These are phyloP conservation scores for Trissolcus japonicus DNA, from an alignment of 2,888 invertebrate genomes.

Conservation along the genomic window DNA sequence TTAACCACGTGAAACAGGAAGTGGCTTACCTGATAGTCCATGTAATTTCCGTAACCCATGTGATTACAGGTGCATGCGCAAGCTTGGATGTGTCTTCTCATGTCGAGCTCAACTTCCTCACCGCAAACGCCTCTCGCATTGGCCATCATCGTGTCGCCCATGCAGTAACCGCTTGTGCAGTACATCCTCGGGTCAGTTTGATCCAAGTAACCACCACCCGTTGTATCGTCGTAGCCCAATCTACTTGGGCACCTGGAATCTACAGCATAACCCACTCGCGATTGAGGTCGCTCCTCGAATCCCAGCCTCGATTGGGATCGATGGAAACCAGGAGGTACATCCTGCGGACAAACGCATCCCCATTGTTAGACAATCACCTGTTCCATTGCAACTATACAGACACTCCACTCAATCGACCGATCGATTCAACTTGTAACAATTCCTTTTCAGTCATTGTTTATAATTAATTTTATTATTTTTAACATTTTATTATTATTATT, in stretches of 20 bases:
- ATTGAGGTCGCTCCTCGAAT: slow-evolving; percentile 74
- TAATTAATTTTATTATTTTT: no score
- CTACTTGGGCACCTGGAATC: slow-evolving; percentile 74
- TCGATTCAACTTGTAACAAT: no score
- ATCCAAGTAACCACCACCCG: slow-evolving; percentile 73
- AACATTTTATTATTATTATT: no score
- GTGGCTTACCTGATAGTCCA: slow-evolving; percentile 88
- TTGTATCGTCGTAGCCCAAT: slow-evolving; percentile 72
- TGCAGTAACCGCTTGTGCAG: slow-evolving; percentile 75
- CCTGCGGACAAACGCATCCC: slow-evolving; percentile 57
- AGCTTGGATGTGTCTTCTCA: slow-evolving; percentile 91
- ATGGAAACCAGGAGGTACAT: slow-evolving; percentile 67
- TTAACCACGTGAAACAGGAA: slow-evolving; percentile 22
- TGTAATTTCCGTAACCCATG: slow-evolving; percentile 94
- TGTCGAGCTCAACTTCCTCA: slow-evolving; percentile 87
- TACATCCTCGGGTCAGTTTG: slow-evolving; percentile 74
- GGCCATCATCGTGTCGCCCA: slow-evolving; percentile 76
- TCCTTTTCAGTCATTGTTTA: no score
- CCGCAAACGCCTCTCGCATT: slow-evolving; percentile 75
- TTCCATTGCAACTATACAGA: no score
- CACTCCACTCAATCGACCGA: no score
- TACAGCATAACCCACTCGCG: slow-evolving; percentile 71
- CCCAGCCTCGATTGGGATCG: slow-evolving; percentile 73
- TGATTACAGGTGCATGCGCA: slow-evolving; percentile 95
- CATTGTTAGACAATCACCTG: slow-evolving; percentile 10